phyloP scores from a whole-genome alignment of 2,113 vertebrate species.

The Chroicocephalus ridibundus region DNA sequence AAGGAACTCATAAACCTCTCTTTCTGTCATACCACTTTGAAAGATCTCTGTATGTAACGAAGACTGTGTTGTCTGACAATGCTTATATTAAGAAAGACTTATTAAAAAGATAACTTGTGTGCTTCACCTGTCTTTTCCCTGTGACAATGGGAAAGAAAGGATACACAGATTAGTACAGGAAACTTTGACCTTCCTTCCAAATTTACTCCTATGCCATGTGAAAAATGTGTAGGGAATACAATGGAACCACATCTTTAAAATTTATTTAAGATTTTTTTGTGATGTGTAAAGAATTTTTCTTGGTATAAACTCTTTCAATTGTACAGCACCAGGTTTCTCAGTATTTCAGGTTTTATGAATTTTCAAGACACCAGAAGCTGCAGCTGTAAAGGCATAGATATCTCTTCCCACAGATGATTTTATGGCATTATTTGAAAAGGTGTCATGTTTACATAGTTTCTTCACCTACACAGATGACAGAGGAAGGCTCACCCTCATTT shows the following conservation, averaged over 20 bases:
- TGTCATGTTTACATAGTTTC: not conserved
- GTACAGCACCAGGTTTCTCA: not conserved
- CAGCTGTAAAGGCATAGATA: not conserved
- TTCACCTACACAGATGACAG: conserved; percentile 1
- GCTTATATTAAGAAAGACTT: not conserved
- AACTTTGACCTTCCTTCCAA: not conserved
- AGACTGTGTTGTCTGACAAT: not conserved
- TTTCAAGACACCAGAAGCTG: not conserved
- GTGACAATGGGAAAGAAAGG: not conserved
- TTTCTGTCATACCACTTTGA: not conserved
- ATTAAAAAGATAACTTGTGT: not conserved
- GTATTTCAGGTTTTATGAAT: not conserved
- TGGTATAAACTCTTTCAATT: not conserved
- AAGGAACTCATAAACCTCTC: conserved; percentile 50
- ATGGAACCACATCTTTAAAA: not conserved
- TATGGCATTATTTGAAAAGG: not conserved
- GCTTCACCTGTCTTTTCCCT: not conserved
- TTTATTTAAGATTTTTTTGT: not conserved
- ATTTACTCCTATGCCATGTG: not conserved
- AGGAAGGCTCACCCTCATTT: not conserved
- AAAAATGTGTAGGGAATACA: not conserved
- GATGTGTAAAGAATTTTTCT: not conserved
- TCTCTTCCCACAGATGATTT: not conserved
- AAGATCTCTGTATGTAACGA: not conserved
- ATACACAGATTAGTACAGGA: not conserved